Evolutionary conservation across 2,888 invertebrate genomes (phyloP), one percentile per base, ranked within the genome.

Genomic region (Cheilosia grossa): DNA sequence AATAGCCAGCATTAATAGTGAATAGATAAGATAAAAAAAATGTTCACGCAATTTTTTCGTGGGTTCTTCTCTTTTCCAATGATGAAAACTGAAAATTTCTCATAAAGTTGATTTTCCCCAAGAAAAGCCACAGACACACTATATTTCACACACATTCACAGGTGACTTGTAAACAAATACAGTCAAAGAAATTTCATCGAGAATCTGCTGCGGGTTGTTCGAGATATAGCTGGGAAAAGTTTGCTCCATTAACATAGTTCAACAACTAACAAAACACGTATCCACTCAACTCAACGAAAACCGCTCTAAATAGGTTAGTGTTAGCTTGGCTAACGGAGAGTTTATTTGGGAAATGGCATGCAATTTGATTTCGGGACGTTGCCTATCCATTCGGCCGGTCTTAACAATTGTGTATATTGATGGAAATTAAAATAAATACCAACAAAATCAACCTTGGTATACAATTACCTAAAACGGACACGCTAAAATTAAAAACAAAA

Each of bases 241-340:
- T 85, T 85, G 85, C 72, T 85, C 81, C 72, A 85, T 72, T 81
- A 85, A 81, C 75, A 81, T 75, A 85, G 81, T 85, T 85, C 61
- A 77, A 80, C 44, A 42, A 85, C 75, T 56, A 72, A 72, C 69
- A 49, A 58, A 58, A 73, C 37, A 77, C 67, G 13, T 51, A 63
- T 53, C 74, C 40, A 33, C 44, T 42, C 66, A 51, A 47, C 42
- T 42, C 66, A 51, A 47, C 42, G 51, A 21, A 37, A 37, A 69
- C 69, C 79, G 58, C 74, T 73, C 53, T 66, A 74, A 83, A 79
- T 78, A 70, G 69, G 69, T 78, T 78, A 70, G 44, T 17, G 37
- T 40, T 44, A 24, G 56, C 19, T 33, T 64, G 44, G n/a, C 42
- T 61, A n/a, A n/a, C 27, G 27, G 19, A 37, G 64, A n/a, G 15